A percentile compares a stretch with the other conserved stretches of the same genome.
phyloP scores from a whole-genome alignment of 2,113 vertebrate genomes.

The Scalopus aquaticus region DNA sequence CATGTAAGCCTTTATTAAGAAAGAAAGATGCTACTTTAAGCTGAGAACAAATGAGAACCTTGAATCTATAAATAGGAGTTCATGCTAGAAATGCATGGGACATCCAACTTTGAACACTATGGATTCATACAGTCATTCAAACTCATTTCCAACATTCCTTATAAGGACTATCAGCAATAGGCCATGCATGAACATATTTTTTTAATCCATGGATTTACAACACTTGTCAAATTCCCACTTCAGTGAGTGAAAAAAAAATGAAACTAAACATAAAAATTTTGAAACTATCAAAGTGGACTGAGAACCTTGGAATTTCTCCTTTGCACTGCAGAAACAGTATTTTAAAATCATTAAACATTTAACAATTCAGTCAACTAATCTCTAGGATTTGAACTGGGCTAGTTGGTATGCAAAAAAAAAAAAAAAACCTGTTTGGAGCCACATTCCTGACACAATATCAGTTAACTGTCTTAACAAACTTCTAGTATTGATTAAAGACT shows the following conservation, averaged over 20 bases:
- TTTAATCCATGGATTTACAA: not conserved
- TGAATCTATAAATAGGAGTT: not conserved
- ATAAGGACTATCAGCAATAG: not conserved
- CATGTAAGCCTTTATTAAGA: not conserved
- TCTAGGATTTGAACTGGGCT: not conserved
- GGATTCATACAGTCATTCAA: not conserved
- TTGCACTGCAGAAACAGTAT: conserved; percentile 18
- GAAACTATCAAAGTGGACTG: not conserved
- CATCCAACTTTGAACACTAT: conserved; percentile 6
- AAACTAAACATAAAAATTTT: not conserved
- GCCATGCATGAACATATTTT: not conserved
- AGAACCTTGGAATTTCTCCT: conserved; percentile 4
- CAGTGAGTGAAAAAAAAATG: not conserved
- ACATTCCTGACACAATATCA: not conserved
- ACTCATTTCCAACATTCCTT: not conserved
- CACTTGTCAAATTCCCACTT: conserved; percentile 30
- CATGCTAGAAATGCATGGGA: not conserved
- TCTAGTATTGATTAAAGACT: not conserved
- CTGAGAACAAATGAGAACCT: not conserved
- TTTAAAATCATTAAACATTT: conserved; percentile 50
- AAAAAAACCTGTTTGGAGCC: not conserved
- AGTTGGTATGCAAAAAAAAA: not conserved
- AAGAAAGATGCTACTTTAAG: not conserved
- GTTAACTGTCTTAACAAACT: conserved; percentile 2
- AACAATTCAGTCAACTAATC: not conserved